Base-by-base conservation (phyloP, 1,140 invertebrate species). In the Theocolax elegans region DNA sequence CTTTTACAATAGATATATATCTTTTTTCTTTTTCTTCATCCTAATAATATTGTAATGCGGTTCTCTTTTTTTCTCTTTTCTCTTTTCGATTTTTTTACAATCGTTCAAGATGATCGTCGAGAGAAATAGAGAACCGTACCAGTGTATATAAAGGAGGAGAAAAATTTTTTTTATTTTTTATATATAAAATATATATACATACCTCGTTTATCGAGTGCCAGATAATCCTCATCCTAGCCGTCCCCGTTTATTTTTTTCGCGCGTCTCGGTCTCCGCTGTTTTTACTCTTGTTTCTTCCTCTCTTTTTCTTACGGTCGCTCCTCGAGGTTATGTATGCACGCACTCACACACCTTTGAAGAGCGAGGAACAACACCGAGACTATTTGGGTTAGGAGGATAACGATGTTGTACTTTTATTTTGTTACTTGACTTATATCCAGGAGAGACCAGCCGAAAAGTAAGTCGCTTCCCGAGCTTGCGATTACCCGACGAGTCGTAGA, bases 241-340 rank as follows among this genome's bases (percentile, higher is more conserved):
- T n/a, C n/a, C n/a, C n/a, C n/a, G n/a, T n/a, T n/a, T n/a, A n/a
- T n/a, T n/a, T n/a, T n/a, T n/a, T n/a, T n/a, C n/a, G n/a, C n/a
- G n/a, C 53, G 23, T 53, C 19, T 71, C 56, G 51, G 42, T 31
- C 25, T 62, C 15, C 29, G 38, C 27, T 63, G 23, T 63, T 58
- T 71, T 49, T 23, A 60, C 53, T 68, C 46, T 68, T 68, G 31
- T 48, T 72, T 49, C 44, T 49, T 67, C 27, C 9, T 31, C 25
- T 49, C 44, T 49, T 67, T 17, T 3, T 31, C 25, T 8, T 42
- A 54, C 25, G 46, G 21, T 66, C 51, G 54, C 25, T 56, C 35
- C 35, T 27, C 53, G 21, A 63, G 12, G 13, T 51, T 48, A 40
- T 25, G 31, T 60, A 40, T 67, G 54, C 66, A 67, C 66, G 54